Percentiles rank a stretch among this genome's conserved stretches.
Evolutionary conservation across 2,888 invertebrate genomes (phyloP).

Genomic region (Eupithecia insigniata): DNA sequence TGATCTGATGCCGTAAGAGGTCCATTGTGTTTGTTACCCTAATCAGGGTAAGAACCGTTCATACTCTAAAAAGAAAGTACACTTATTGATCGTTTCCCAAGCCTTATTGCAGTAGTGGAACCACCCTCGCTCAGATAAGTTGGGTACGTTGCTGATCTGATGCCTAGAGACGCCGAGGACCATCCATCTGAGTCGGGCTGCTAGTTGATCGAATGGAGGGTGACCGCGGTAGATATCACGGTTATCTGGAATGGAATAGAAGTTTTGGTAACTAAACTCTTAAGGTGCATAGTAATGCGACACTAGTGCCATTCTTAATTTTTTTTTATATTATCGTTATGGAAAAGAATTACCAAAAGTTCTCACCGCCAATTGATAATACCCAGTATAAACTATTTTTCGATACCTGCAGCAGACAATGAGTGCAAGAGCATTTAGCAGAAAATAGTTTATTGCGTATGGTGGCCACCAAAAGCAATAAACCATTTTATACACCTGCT

Average conservation of each 20-base stretch:
- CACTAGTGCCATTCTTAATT: too few relatives aligned
- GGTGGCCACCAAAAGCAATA: too few relatives aligned
- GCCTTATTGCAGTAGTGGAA: constrained; percentile 91
- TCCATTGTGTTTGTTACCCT: background rate
- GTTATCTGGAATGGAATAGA: constrained; percentile 67
- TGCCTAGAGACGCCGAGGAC: constrained; percentile 88
- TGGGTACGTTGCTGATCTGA: constrained; percentile 87
- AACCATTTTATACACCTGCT: too few relatives aligned
- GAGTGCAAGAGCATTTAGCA: too few relatives aligned
- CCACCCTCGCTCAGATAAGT: constrained; percentile 92
- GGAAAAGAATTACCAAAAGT: too few relatives aligned
- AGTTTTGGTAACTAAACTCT: too few relatives aligned
- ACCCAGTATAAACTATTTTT: too few relatives aligned
- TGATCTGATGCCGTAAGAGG: constrained; percentile 87
- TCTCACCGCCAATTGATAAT: too few relatives aligned
- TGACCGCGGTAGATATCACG: constrained; percentile 84
- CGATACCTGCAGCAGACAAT: too few relatives aligned
- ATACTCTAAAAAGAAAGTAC: constrained; percentile 92
- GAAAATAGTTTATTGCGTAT: too few relatives aligned
- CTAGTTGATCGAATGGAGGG: constrained; percentile 86
- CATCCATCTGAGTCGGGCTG: constrained; percentile 87
- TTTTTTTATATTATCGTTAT: too few relatives aligned
- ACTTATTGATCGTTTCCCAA: constrained; percentile 93
- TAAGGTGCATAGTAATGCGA: too few relatives aligned
- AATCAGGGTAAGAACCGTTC: constrained; percentile 88